A percentile compares a stretch with the other conserved stretches of the same genome.
phyloP scores from a whole-genome alignment of 30 jellyfish, hydroid and myxozoan genomes.

The Hydra vulgaris region DNA sequence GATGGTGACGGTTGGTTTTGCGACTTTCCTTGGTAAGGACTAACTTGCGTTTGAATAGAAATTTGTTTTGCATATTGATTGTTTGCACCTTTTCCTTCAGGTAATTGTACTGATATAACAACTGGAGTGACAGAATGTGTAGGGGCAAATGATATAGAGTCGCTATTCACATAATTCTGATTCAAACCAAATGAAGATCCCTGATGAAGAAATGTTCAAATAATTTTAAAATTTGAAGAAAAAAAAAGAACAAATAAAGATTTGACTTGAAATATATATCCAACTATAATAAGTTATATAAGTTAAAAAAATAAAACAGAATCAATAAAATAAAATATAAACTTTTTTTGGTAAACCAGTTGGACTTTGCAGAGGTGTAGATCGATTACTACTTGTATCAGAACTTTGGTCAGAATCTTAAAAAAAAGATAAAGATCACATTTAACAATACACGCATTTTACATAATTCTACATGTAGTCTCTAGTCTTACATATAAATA shows the following conservation, averaged over 20 bases:
- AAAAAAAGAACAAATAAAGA: too few relatives aligned
- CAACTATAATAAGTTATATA: too few relatives aligned
- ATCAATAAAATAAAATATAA: too few relatives aligned
- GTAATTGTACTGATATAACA: constrained; percentile 21
- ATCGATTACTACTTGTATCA: neutral
- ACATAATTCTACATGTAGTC: too few relatives aligned
- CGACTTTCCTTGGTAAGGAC: neutral
- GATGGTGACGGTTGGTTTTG: constrained; percentile 10
- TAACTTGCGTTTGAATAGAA: neutral
- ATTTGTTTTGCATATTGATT: neutral
- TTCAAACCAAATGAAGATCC: neutral
- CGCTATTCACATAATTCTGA: constrained; percentile 21
- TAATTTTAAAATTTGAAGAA: too few relatives aligned
- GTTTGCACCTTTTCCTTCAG: constrained; percentile 17
- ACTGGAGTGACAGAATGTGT: constrained; percentile 13
- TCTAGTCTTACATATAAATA: too few relatives aligned
- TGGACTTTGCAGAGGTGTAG: neutral
- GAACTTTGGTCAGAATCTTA: neutral
- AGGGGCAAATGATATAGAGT: constrained; percentile 9
- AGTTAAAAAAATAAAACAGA: too few relatives aligned
- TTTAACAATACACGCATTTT: too few relatives aligned
- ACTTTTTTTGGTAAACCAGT: neutral
- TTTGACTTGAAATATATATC: too few relatives aligned
- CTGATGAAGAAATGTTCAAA: neutral
- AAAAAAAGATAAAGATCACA: too few relatives aligned